Evolutionary conservation across 2,797 vertebrate species (phyloP).

Genomic region (Mycteria americana): DNA sequence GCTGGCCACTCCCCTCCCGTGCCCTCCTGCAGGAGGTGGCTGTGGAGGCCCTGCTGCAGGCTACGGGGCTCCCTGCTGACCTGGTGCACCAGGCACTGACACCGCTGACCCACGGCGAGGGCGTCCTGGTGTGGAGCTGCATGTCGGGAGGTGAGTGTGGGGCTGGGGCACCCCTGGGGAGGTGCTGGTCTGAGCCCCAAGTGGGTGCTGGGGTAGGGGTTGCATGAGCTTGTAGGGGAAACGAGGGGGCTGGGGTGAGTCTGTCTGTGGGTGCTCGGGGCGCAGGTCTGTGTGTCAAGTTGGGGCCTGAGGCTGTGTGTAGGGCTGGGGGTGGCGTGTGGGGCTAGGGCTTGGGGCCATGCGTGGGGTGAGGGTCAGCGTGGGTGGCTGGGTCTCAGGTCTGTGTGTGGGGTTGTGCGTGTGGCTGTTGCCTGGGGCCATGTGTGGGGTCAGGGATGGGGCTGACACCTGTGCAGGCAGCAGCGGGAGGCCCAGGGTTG

Average conservation of each 20-base stretch:
- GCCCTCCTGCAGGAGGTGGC: conserved; percentile 76
- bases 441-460: fast-evolving
- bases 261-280: fast-evolving
- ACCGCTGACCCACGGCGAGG: conserved; percentile 78
- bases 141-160: conserved; percentile 33
- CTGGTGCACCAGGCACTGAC: conserved; percentile 81
- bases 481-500: background rate
- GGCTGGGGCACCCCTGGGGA: background rate
- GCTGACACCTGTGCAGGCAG: background rate
- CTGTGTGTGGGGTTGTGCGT: fast-evolving
- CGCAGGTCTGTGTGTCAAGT: fast-evolving
- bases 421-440: background rate
- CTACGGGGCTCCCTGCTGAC: conserved; percentile 74
- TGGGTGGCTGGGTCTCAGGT: fast-evolving
- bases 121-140: conserved; percentile 71
- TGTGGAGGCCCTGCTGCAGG: conserved; percentile 75
- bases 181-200: background rate
- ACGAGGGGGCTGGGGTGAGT: background rate
- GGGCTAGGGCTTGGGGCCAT: background rate
- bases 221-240: fast-evolving
- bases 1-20: background rate
- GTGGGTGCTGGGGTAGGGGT: background rate
- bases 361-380: fast-evolving
- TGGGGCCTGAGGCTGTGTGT: background rate
- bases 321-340: background rate